phyloP scores from a whole-genome alignment of 2,888 invertebrate species.

The Phrixothrix hirtus region DNA sequence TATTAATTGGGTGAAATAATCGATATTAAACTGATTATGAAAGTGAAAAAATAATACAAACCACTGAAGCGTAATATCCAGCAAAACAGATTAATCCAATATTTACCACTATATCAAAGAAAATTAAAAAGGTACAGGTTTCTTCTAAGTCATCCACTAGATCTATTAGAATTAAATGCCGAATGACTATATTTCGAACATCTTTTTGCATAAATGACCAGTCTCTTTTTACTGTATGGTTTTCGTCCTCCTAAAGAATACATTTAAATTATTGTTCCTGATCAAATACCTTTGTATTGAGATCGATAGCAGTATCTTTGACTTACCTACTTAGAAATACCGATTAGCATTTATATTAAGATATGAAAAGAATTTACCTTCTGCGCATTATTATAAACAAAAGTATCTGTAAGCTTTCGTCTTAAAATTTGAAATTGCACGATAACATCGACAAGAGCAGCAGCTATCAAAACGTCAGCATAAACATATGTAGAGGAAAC shows the following conservation, averaged over 20 bases:
- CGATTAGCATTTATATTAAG: too few species aligned
- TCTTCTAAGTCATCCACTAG: neutral
- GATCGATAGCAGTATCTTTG: too few species aligned
- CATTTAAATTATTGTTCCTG: too few species aligned
- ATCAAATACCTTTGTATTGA: too few species aligned
- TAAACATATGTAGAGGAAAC: neutral
- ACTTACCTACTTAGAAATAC: too few species aligned
- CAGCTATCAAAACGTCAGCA: neutral
- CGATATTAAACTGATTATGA: too few species aligned
- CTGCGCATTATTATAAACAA: too few species aligned
- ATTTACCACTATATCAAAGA: neutral
- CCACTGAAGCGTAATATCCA: slow-evolving; percentile 1
- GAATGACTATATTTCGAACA: neutral
- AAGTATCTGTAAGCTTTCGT: neutral
- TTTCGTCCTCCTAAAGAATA: too few species aligned
- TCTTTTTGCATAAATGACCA: neutral
- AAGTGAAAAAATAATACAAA: too few species aligned
- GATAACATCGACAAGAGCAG: neutral
- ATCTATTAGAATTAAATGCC: neutral
- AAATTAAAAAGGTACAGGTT: neutral
- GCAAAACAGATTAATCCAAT: neutral
- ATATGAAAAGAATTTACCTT: too few species aligned
- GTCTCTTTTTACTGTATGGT: neutral
- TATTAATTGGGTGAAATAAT: too few species aligned
- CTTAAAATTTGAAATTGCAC: slow-evolving; percentile 4